Evolutionary conservation across 2,888 invertebrate genomes (phyloP).

Genomic region (Ophion slaviceki): DNA sequence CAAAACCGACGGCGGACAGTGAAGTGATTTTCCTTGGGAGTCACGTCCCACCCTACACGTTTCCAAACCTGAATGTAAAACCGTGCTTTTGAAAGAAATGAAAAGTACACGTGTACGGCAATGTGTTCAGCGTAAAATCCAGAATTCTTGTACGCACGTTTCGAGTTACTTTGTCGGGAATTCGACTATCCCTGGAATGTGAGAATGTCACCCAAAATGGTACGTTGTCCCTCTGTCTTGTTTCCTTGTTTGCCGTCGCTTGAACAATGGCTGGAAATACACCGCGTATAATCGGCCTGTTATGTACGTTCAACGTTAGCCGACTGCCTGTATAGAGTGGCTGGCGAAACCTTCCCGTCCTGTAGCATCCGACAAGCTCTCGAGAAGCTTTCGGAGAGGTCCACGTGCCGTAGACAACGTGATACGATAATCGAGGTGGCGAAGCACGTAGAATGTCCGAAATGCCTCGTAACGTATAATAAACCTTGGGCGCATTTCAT

Average conservation of each 20-base stretch:
- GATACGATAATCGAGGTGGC: slow-evolving; percentile 29
- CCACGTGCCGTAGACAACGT: slow-evolving; percentile 2
- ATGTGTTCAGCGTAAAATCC: not conserved
- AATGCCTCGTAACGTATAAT: slow-evolving; percentile 8
- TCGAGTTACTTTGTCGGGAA: not conserved
- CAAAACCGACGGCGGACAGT: too few relatives aligned
- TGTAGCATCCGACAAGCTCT: not conserved
- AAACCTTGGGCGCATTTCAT: slow-evolving; percentile 21
- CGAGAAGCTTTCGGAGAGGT: slow-evolving; percentile 23
- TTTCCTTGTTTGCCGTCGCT: not conserved
- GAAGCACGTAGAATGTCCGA: slow-evolving; percentile 7
- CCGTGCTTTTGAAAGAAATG: too few relatives aligned
- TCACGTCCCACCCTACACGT: too few relatives aligned
- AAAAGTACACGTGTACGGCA: not conserved
- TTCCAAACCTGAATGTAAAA: too few relatives aligned
- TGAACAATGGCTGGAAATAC: slow-evolving; percentile 1
- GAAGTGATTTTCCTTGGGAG: too few relatives aligned
- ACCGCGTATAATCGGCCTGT: not conserved
- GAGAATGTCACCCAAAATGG: not conserved
- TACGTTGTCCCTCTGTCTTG: not conserved
- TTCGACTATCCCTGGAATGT: slow-evolving; percentile 4
- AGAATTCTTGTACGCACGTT: not conserved
- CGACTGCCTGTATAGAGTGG: not conserved
- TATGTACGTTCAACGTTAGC: not conserved
- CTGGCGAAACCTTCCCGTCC: slow-evolving; percentile 3